Evolutionary conservation across 2,797 vertebrate species (phyloP), one percentile per base, ranked within the genome.

Genomic region (Diglossa cyanea): DNA sequence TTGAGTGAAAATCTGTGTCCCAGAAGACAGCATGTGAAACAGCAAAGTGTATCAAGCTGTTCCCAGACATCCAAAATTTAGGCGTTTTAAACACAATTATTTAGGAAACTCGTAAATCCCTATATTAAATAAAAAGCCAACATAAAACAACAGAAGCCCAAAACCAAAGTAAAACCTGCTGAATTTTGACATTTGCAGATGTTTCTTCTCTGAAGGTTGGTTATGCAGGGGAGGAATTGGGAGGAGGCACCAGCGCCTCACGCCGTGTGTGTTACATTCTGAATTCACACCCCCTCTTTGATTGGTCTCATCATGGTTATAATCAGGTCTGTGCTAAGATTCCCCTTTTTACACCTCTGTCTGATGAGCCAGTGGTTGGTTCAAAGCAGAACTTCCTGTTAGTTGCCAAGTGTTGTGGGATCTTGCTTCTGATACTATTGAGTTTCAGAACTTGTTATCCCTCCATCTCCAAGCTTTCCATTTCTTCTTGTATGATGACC

Each of bases 341-440:
- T 80, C 6, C 20, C 4, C 13, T 28, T 93, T 80, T 75, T 62
- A 40, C 19, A 21, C 23, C 72, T 31, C 7, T 83, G 37, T 11
- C 39, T 58, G 12, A 71, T 42, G 14, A 72, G 9, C 10, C 28
- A 31, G 25, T 35, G 28, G 31, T 78, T 35, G 28, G 31, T 78
- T 86, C 67, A 70, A 62, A 95, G 39, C 24, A 82, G 51, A 79
- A 55, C 37, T 68, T 85, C n/a, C 42, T 82, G 19, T 26, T 74
- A 6, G 31, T 11, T 86, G n/a, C 61, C 6, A 53, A 24, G 13
- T 1, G 1, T 1, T 1, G 1, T 1, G 1, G 39, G n/a, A 44
- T 61, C 30, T 75, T 78, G 13, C n/a, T 88, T 86, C 53, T 88
- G 28, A 3, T 51, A 25, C 28, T 70, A 0, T 0, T 57, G 53